Evolutionary conservation across 2,888 invertebrate species (phyloP).

Genomic region (Isoperla grammatica): DNA sequence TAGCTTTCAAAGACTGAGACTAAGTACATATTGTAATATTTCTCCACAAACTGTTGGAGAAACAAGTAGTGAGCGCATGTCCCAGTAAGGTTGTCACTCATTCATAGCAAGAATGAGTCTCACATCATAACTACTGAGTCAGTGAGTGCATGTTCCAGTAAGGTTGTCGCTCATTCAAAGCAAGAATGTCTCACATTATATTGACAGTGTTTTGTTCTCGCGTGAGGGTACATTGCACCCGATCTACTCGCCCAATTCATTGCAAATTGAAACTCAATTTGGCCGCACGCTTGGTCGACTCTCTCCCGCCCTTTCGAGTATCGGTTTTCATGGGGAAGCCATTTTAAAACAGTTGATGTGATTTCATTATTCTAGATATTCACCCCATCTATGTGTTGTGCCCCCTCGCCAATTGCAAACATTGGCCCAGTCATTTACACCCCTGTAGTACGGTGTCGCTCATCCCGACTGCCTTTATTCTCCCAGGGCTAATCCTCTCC

Average conservation of each 20-base stretch:
- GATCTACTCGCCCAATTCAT: constrained; percentile 25
- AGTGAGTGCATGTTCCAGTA: too few relatives aligned
- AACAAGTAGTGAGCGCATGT: too few relatives aligned
- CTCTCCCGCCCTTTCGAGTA: constrained; percentile 21
- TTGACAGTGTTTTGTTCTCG: constrained; percentile 21
- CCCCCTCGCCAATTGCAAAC: constrained; percentile 24
- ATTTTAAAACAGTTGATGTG: constrained; percentile 32
- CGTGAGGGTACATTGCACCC: constrained; percentile 1
- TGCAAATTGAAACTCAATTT: constrained; percentile 29
- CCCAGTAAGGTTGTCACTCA: too few relatives aligned
- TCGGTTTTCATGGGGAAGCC: constrained; percentile 28
- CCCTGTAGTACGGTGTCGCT: constrained; percentile 23
- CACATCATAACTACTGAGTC: too few relatives aligned
- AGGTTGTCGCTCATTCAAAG: too few relatives aligned
- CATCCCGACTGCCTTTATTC: constrained; percentile 24
- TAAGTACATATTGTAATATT: too few relatives aligned
- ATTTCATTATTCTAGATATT: constrained; percentile 29
- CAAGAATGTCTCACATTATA: constrained; percentile 19
- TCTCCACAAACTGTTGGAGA: too few relatives aligned
- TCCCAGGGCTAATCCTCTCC: constrained; percentile 27
- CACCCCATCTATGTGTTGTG: constrained; percentile 18
- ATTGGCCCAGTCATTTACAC: constrained; percentile 31
- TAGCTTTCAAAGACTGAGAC: too few relatives aligned
- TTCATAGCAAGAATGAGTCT: too few relatives aligned
- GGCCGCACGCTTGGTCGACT: constrained; percentile 17